Evolutionary conservation across 2,797 vertebrate genomes (phyloP), one percentile per base, ranked within the genome.

Genomic region (Cyprinodon diabolis): DNA sequence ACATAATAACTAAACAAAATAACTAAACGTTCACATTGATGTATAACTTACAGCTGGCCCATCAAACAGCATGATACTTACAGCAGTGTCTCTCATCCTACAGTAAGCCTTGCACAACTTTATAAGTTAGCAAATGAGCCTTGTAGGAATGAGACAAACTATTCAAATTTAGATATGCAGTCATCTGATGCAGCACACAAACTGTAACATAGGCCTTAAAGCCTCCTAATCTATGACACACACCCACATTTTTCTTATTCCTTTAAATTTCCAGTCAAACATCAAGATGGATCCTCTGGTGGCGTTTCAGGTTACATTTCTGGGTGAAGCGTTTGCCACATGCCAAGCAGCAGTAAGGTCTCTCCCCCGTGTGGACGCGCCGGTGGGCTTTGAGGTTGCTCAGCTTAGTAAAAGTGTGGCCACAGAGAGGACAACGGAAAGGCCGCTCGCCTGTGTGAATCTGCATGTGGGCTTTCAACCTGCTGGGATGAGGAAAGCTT

Each of bases 251-350:
- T 15, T 48, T 76, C 56, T 49, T 71, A 43, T 14, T 5, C 3
- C 21, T 51, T 49, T 49, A 23, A 5, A 23, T 14, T 43, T 47
- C 70, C 37, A 68, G 58, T 90, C 79, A 93, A 68, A 78, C 58
- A 10, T 93, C 92, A 66, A 91, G 57, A 72, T 95, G 95, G 74
- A 95, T 95, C 82, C 94, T 92, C 90, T 95, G 95, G 83, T 96
- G 95, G 25, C 95, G 92, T 80, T 95, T 96, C 40, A 96, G 88
- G 75, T 96, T 96, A 76, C 95, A 96, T 75, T 96, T 96, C 85
- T 96, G 95, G 0, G 95, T 96, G 84, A 96, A 96, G 71, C 95
- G 87, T 74, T 96, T 96, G 11, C 95, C 95, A 2, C 95, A 96
- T 56, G 93, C 93, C 68, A 88, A 48, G 77, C 95, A 96, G 84